Base-by-base conservation (phyloP, 2,888 invertebrate genomes). In the Eulithis prunata region DNA sequence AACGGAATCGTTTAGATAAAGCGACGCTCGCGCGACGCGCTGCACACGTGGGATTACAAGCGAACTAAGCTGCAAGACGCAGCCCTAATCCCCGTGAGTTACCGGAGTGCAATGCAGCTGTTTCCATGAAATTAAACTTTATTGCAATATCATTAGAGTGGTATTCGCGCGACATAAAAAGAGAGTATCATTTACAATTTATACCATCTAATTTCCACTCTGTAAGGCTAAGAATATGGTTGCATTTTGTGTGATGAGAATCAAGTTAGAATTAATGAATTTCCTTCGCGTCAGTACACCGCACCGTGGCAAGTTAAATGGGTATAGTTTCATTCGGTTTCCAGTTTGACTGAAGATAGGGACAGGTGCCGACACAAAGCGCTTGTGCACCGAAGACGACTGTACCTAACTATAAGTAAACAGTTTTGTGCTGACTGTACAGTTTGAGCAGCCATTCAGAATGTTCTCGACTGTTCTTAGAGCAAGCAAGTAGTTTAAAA, bases 271-370 rank as follows among this genome's bases (percentile, higher is more conserved):
- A 73, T 74, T 74, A 72, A 78, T 77, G 71, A 73, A 73, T 74
- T 73, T 74, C 61, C 69, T 58, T 56, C 56, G 60, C 47, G 41
- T 58, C 41, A 13, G 32, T 58, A 38, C 21, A 49, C 59, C 47
- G 62, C 21, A 49, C 59, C 47, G 62, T 43, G 66, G 66, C 68
- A 77, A 77, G 69, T 78, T 78, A 75, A 78, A 78, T 78, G 76
- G 71, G 70, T 75, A 71, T 73, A 74, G 73, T 75, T 74, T 67
- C 63, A 71, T 74, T 78, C 61, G 69, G 75, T 59, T 71, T 60
- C 43, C 13, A 60, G 60, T 63, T 56, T 49, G 60, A 67, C 45
- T 13, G 54, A 63, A 62, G 64, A 61, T 45, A 58, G 54, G 63
- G 67, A 66, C 67, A 67, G 69, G 64, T 66, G 68, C 66, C 38